Base-by-base conservation (phyloP, 2,797 vertebrate genomes). In the Coilia nasus region DNA sequence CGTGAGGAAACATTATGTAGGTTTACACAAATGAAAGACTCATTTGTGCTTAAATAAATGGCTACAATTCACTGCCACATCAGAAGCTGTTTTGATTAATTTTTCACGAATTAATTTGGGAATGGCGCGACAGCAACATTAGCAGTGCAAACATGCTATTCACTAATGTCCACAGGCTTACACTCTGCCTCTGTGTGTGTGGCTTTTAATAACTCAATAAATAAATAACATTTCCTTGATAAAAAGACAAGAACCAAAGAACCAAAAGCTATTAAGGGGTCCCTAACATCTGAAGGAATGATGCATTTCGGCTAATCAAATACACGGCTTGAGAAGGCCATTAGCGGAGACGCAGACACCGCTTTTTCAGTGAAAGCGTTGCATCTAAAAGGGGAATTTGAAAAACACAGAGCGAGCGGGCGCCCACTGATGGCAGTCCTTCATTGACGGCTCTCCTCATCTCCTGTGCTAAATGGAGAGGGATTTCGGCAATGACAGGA, bases 301-400 rank as follows among this genome's bases (percentile, higher is more conserved):
- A 78, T 17, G 71, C 71, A 78, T 44, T 75, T 78, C 41, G 35
- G 17, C 35, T 78, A 78, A 78, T 44, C 71, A 78, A 78, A 78
- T 44, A 19, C 35, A 5, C 28, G 17, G 62, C 50, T 67, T 9
- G 28, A 41, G 67, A 28, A 35, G 6, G 67, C 71, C 71, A 78
- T 78, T 78, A 78, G 35, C 31, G 71, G 6, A 0, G 19, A 44
- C 71, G 44, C 71, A 31, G 25, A 41, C 71, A 78, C 21, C 44
- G 31, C 71, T 78, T 78, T 78, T 31, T 78, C 71, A 35, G 71
- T 19, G 17, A 86, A 86, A 85, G 82, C 75, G 87, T 90, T 89
- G 92, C 90, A 91, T 90, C 89, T 89, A 86, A 93, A 92, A 92
- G 92, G 44, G 81, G 54, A 56, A 62, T 88, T 87, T 83, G 14